phyloP scores from a whole-genome alignment of 1,140 invertebrate genomes.

The Brachionus calyciflorus region DNA sequence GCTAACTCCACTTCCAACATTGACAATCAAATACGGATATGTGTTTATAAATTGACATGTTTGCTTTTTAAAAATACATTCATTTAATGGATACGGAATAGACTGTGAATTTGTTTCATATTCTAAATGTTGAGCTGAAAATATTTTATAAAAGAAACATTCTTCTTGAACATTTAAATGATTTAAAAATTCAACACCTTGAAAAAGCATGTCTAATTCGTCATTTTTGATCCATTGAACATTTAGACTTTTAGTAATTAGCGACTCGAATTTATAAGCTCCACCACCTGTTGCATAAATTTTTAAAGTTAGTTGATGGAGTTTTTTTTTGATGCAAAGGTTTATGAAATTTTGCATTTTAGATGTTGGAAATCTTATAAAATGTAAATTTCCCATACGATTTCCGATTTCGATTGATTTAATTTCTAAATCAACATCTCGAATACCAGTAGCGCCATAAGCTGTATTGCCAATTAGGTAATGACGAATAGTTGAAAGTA shows the following conservation, averaged over 20 bases:
- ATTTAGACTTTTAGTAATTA: constrained; percentile 65
- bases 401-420: constrained; percentile 68
- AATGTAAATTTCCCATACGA: constrained; percentile 83
- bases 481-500: constrained; percentile 80
- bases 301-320: constrained; percentile 86
- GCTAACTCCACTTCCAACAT: constrained; percentile 95
- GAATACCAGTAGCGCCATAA: constrained; percentile 87
- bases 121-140: neutral
- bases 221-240: constrained; percentile 91
- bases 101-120: neutral
- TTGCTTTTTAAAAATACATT: neutral
- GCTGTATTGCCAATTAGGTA: constrained; percentile 92
- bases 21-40: constrained; percentile 93
- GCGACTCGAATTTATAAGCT: constrained; percentile 90
- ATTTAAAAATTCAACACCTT: constrained; percentile 90
- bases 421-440: constrained; percentile 91
- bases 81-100: neutral
- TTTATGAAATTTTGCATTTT: constrained; percentile 91
- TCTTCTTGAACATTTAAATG: constrained; percentile 76
- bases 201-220: constrained; percentile 89
- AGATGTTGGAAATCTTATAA: constrained; percentile 92
- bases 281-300: constrained; percentile 97
- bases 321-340: constrained; percentile 88
- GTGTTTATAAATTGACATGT: constrained; percentile 72
- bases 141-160: constrained; percentile 81